Base-by-base conservation (phyloP, 2,113 vertebrate genomes). In the Etheostoma cragini region DNA sequence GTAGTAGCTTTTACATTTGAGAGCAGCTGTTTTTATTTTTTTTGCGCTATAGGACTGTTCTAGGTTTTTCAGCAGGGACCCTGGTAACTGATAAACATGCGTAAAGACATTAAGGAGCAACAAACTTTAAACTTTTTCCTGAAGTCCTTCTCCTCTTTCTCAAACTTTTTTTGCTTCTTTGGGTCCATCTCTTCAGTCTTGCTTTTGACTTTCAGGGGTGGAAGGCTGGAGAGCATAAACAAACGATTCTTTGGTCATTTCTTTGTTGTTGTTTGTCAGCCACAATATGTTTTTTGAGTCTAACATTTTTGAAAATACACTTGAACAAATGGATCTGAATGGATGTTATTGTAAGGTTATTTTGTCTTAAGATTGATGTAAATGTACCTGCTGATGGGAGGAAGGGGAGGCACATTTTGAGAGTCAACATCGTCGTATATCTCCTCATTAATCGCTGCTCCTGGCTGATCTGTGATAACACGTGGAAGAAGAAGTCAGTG, bases 51-150 rank as follows among this genome's bases (percentile, higher is more conserved):
- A 22, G 13, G n/a, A 7, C 19, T 22, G n/a, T 71, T 45, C 4
- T 11, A 62, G 6, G 14, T 49, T 38, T 66, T 46, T 56, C 61
- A 57, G 11, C 24, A 47, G 38, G 14, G 42, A 67, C 33, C 52
- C 11, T 60, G 53, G 5, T 24, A 21, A 38, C 19, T 42, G 16
- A 78, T 57, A 60, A 38, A 24, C n/a, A 6, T 17, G 11, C 0
- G 49, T 42, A 7, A 73, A 75, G 16, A 52, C 7, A 60, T n/a
- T 11, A 47, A 14, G 30, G 17, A 70, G 21, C 16, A 13, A 72
- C 94, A 79, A 88, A 98, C 98, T 94, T 96, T 97, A 89, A 98
- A 98, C 87, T 96, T 98, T 94, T 97, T 99, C 77, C 97, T 95
- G 88, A 99, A 97, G 1, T 97, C 97, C 89, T 96, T 98, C 87